Percentiles rank a stretch among this genome's conserved stretches.
Conservation (phyloP, 2,113 vertebrate species). For the Alligator sinensis region DNA sequence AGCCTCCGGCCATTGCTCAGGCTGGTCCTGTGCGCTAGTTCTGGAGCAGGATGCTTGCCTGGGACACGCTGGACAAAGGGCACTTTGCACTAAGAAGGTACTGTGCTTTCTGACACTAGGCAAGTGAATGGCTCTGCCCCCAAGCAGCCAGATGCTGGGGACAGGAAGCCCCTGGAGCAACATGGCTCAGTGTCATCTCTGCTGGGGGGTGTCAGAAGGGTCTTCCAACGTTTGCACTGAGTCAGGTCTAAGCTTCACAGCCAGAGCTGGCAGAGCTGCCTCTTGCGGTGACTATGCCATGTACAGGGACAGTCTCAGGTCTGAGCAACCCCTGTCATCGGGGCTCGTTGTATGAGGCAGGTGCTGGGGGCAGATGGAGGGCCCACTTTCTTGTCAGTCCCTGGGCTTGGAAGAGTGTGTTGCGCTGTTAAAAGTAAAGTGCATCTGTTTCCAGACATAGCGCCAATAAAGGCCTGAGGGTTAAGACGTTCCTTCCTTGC, state of each 20-base stretch:
- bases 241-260: background rate
- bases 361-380: no score
- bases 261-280: rapidly evolving
- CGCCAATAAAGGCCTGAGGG: no score
- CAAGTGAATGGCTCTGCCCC: rapidly evolving
- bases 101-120: rapidly evolving
- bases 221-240: background rate
- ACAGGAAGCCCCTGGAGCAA: rapidly evolving
- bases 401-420: background rate
- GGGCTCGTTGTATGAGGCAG: no score
- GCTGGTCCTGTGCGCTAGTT: background rate
- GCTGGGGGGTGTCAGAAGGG: no score
- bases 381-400: no score
- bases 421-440: background rate
- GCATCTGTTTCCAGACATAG: no score
- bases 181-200: background rate
- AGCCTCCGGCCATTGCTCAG: background rate
- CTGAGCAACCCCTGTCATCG: background rate
- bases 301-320: background rate
- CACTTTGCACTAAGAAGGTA: background rate
- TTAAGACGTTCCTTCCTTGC: background rate
- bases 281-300: no score
- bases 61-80: background rate
- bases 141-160: background rate
- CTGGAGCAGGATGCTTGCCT: background rate